Base-by-base conservation (phyloP, 2,113 vertebrate genomes). In the Hippocampus abdominalis region DNA sequence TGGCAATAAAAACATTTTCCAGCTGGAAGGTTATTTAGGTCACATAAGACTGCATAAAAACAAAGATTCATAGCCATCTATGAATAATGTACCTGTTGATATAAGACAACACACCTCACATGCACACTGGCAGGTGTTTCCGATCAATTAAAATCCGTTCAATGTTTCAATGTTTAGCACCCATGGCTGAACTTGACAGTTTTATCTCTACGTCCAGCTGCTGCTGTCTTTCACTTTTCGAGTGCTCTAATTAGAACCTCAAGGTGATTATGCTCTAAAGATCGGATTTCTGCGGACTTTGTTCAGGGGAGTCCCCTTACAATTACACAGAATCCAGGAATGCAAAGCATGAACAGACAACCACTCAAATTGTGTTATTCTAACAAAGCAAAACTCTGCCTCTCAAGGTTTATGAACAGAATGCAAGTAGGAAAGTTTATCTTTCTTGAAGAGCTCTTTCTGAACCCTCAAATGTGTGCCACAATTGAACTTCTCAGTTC, bases 311-410 rank as follows among this genome's bases (percentile, higher is more conserved):
- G 89, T 89, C 85, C 89, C 85, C 83, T 81, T 78, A 86, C 84
- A 89, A 91, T 91, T 91, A 90, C 86, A 86, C 84, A 85, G 86
- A 81, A 81, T 88, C 82, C 81, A 89, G 89, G 90, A 92, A 91
- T 92, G 89, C 77, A 78, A 86, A 78, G 79, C 81, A 82, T 66
- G 80, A 81, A 83, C 73, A 80, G 72, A 84, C 83, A 70, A 79
- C 83, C 23, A 68, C 69, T 83, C 77, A 71, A 66, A 57, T 84
- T 73, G 42, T 12, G 60, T 21, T 39, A 54, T 54, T n/a, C 23
- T 54, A 54, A 9, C 51, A 23, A 11, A 18, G 18, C 60, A 25
- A 44, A 23, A 64, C n/a, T 23, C 11, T 64, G 39, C 25, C 12
- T 23, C 21, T 42, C 36, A 25, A 8, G 20, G 32, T 69, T 78